These are phyloP conservation scores for Cantharis lateralis DNA, from an alignment of 2,888 invertebrate species.

Conservation along the genomic window DNA sequence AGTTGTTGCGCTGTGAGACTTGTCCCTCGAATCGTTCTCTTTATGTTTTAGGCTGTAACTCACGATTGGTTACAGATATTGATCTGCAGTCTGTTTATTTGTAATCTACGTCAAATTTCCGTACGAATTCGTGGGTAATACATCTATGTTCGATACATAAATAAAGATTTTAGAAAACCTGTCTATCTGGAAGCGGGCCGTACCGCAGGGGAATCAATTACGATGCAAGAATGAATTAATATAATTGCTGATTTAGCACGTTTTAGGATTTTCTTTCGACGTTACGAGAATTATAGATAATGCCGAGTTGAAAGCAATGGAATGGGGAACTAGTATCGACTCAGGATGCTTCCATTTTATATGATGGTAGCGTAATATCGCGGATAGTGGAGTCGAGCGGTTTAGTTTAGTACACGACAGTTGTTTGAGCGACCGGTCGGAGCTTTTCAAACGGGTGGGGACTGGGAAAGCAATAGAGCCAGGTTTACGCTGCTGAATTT, in stretches of 20 bases:
- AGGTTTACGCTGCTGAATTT: conserved; percentile 51
- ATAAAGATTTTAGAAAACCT: conserved; percentile 32
- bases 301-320: conserved; percentile 29
- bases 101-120: conserved; percentile 50
- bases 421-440: conserved; percentile 52
- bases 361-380: conserved; percentile 52
- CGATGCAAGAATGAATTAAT: conserved; percentile 36
- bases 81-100: conserved; percentile 51
- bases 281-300: conserved; percentile 18
- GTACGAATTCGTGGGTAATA: conserved; percentile 46
- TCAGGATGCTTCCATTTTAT: conserved; percentile 52
- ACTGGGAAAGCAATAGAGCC: conserved; percentile 43
- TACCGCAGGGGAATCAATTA: conserved; percentile 20
- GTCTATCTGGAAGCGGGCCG: conserved; percentile 11
- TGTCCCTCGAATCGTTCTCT: conserved; percentile 42
- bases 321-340: conserved; percentile 46
- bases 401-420: conserved; percentile 53
- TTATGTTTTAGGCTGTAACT: conserved; percentile 52
- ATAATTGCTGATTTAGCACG: conserved; percentile 26
- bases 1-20: conserved; percentile 40
- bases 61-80: conserved; percentile 53
- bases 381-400: conserved; percentile 51
- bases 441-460: conserved; percentile 35
- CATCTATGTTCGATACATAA: conserved; percentile 40
- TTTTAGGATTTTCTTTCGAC: conserved; percentile 20